Evolutionary conservation across 2,888 invertebrate species (phyloP).

Genomic region (Melieria omissa): DNA sequence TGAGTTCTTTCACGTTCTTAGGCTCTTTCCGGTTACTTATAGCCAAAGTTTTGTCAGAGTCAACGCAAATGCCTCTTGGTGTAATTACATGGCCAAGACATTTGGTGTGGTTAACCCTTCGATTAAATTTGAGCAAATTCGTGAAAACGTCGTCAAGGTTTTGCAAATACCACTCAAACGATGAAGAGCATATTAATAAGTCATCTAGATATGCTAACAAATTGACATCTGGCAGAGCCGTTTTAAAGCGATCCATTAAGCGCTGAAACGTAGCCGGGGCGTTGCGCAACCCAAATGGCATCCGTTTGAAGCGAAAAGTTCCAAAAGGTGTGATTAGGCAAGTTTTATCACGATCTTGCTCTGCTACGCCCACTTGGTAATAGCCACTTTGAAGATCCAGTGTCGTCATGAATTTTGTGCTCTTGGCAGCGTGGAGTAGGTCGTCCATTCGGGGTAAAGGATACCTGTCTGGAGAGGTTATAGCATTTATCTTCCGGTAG

Average conservation of each 20-base stretch:
- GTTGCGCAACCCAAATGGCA: conserved; percentile 6
- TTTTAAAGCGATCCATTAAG: too few relatives aligned
- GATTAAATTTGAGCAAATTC: too few relatives aligned
- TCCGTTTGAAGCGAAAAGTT: conserved; percentile 3
- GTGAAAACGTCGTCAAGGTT: too few relatives aligned
- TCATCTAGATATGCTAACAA: too few relatives aligned
- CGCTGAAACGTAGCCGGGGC: too few relatives aligned
- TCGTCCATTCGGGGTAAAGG: conserved; percentile 12
- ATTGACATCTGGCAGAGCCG: too few relatives aligned
- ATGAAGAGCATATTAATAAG: too few relatives aligned
- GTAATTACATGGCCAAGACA: conserved; percentile 2
- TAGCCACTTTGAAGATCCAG: conserved; percentile 9
- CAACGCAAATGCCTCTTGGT: not conserved
- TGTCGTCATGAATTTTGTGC: conserved; percentile 7
- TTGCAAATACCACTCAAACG: too few relatives aligned
- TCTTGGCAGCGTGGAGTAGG: conserved; percentile 6
- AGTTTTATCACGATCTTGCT: conserved; percentile 2
- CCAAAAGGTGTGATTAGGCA: conserved; percentile 17
- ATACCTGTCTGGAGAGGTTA: not conserved
- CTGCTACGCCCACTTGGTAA: conserved; percentile 1
- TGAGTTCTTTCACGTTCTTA: conserved; percentile 46
- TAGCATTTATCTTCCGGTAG: conserved; percentile 15
- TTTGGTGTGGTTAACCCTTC: too few relatives aligned
- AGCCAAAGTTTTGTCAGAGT: not conserved
- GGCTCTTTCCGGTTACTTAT: conserved; percentile 23